Percentiles rank a stretch among this genome's conserved stretches.
These are phyloP conservation scores for Ferdinandea cuprea DNA, from an alignment of 2,888 invertebrate genomes.

Conservation along the genomic window DNA sequence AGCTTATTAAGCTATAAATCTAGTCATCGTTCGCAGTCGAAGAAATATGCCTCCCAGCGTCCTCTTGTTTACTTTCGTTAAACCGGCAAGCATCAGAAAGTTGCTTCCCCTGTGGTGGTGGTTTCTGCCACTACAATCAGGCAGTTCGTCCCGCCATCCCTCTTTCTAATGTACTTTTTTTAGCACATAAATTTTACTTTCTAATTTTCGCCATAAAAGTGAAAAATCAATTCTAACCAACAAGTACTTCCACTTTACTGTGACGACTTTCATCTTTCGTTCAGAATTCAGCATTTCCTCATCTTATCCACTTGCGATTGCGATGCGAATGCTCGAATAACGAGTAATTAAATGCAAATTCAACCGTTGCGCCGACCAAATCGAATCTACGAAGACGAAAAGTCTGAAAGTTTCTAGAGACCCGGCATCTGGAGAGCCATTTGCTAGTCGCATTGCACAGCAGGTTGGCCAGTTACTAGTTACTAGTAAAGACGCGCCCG, in stretches of 20 bases:
- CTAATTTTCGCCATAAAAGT: slow-evolving; percentile 76
- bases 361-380: neutral
- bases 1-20: slow-evolving; percentile 24
- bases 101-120: slow-evolving; percentile 21
- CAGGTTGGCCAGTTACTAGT: too few species aligned
- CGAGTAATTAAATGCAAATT: slow-evolving; percentile 32
- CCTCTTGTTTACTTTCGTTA: slow-evolving; percentile 46
- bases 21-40: neutral
- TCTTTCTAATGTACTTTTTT: neutral
- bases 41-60: neutral
- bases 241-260: slow-evolving; percentile 31
- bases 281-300: slow-evolving; percentile 13
- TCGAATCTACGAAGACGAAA: neutral
- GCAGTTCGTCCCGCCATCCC: neutral
- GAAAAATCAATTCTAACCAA: slow-evolving; percentile 45
- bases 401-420: neutral
- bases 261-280: slow-evolving; percentile 42
- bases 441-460: slow-evolving; percentile 10
- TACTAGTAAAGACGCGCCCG: slow-evolving; percentile 75
- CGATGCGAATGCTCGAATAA: neutral
- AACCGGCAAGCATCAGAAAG: slow-evolving; percentile 5
- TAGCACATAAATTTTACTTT: slow-evolving; percentile 76
- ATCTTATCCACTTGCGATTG: neutral
- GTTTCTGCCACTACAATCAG: neutral
- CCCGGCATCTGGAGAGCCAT: slow-evolving; percentile 18